phyloP scores from a whole-genome alignment of 2,113 vertebrate genomes.

The Cochlearius cochlearius region DNA sequence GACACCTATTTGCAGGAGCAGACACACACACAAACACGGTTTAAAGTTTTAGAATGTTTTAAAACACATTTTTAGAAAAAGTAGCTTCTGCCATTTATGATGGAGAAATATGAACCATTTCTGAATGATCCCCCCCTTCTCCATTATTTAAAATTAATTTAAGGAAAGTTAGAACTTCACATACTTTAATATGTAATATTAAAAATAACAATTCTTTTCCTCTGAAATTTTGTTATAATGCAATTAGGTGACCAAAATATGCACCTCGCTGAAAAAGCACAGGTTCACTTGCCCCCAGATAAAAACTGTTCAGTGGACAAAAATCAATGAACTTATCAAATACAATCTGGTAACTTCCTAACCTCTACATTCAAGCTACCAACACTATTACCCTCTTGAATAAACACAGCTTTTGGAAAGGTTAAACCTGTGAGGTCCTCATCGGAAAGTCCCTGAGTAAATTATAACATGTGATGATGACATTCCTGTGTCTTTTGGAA shows the following conservation, averaged over 20 bases:
- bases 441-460: conserved; percentile 68
- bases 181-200: background rate
- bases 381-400: background rate
- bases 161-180: background rate
- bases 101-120: background rate
- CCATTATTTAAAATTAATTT: background rate
- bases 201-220: background rate
- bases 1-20: background rate
- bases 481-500: conserved; percentile 70
- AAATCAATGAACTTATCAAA: background rate
- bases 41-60: background rate
- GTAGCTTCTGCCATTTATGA: background rate
- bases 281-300: background rate
- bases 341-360: background rate
- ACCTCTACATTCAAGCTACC: background rate
- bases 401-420: conserved; percentile 60
- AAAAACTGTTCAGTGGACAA: background rate
- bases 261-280: background rate
- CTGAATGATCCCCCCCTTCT: background rate
- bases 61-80: background rate
- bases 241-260: background rate
- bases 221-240: background rate
- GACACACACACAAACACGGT: background rate
- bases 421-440: conserved; percentile 64
- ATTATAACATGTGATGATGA: conserved; percentile 68